Base-by-base conservation (phyloP, 2,888 invertebrate genomes). In the Lymantria monacha region DNA sequence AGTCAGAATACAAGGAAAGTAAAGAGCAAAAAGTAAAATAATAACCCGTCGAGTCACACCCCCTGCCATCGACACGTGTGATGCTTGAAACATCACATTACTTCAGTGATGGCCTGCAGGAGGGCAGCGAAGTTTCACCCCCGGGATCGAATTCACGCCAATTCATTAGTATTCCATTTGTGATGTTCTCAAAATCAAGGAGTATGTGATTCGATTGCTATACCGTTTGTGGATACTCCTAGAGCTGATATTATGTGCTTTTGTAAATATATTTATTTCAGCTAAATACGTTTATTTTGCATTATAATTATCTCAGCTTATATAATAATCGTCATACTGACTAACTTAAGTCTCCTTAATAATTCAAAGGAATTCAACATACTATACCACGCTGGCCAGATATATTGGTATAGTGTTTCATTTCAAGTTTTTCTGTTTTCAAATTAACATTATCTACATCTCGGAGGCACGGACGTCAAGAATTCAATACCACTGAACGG, bases 151-250 rank as follows among this genome's bases (percentile, higher is more conserved):
- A 62, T 66, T 63, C 60, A 60, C 61, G 56, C 61, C 56, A 48
- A 49, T 68, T 76, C 82, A 85, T 89, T 82, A 74, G 79, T 87
- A 91, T 90, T 87, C 90, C 53, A 59, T 49, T 51, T 72, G 76
- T 66, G 77, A 73, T 77, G 79, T 81, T 74, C 83, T 83, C 88
- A 83, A 87, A 90, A 89, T 90, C 90, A 90, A 90, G 89, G 87
- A 85, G 88, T 89, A 86, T 90, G 89, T 89, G 90, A 90, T 90
- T 91, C 88, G 90, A 91, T 90, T 89, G 85, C 86, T 86, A 81
- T 82, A 83, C 80, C 69, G 73, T 69, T 48, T 48, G 14, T 0
- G 22, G 61, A 66, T 72, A 47, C 66, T 38, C 72, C 66, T 53
- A 42, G 83, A 79, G 85, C 45, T 74, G 81, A 46, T 70, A 46